Conservation (phyloP, 2,113 vertebrate species). For the Paedocypris sp. region DNA sequence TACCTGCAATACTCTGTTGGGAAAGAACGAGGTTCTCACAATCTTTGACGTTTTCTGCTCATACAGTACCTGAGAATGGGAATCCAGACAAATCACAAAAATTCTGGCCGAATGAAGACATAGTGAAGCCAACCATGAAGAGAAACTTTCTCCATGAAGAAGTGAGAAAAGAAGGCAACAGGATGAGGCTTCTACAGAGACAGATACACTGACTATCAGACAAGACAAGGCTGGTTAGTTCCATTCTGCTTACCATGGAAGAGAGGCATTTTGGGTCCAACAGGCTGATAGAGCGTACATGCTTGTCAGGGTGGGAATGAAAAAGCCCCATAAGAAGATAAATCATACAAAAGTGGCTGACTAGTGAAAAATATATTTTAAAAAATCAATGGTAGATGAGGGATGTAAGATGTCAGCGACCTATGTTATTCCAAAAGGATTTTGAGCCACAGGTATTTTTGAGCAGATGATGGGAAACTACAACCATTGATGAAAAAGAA, state of each 20-base stretch:
- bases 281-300: constrained; percentile 2
- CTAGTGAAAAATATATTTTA: neutral
- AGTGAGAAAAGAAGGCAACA: neutral
- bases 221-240: constrained; percentile 33
- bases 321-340: constrained; percentile 5
- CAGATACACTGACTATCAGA: constrained; percentile 26
- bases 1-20: too few relatives aligned
- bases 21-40: too few relatives aligned
- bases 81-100: neutral
- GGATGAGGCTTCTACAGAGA: neutral
- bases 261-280: neutral
- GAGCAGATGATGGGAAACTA: too few relatives aligned
- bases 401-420: neutral
- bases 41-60: constrained; percentile 15
- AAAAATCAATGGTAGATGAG: neutral
- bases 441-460: neutral
- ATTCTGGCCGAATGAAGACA: constrained; percentile 1
- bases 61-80: constrained; percentile 9
- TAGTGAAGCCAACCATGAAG: constrained; percentile 21
- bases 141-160: neutral
- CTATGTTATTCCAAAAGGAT: neutral
- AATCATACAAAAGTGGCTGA: neutral
- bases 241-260: constrained; percentile 11
- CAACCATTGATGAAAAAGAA: too few relatives aligned
- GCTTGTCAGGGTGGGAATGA: neutral